These are phyloP conservation scores for Drosophila repletoides DNA, from an alignment of 1,140 invertebrate species.

Conservation along the genomic window DNA sequence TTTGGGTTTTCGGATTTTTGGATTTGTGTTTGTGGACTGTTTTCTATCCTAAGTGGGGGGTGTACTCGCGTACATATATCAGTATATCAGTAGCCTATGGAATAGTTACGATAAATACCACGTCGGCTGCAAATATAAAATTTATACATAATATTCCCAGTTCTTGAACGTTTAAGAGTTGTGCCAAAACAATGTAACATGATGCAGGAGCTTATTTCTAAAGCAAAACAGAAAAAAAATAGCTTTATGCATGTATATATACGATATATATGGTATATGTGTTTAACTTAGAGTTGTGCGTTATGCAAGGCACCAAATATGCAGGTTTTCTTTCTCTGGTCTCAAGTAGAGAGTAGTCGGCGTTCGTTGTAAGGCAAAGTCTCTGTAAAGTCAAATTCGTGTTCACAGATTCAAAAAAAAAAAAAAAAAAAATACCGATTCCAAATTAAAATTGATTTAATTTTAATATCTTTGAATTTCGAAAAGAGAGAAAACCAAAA, in stretches of 20 bases:
- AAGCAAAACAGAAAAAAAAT: conserved; percentile 12
- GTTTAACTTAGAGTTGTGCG: conserved; percentile 20
- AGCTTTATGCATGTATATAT: conserved; percentile 6
- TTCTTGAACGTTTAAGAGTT: neutral
- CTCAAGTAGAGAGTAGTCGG: conserved; percentile 19
- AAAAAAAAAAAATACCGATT: too few species aligned
- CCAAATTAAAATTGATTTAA: too few species aligned
- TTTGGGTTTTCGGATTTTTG: neutral
- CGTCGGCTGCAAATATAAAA: conserved; percentile 60
- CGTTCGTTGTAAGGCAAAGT: conserved; percentile 1
- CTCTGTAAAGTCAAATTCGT: too few species aligned
- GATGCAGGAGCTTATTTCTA: conserved; percentile 12
- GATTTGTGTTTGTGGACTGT: conserved; percentile 26
- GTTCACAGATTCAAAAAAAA: too few species aligned
- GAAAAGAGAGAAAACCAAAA: too few species aligned
- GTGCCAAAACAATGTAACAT: conserved; percentile 13
- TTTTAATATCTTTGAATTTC: too few species aligned
- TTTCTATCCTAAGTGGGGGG: conserved; percentile 9
- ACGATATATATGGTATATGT: conserved; percentile 22
- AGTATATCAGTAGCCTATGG: conserved; percentile 60
- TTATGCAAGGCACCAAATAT: conserved; percentile 25
- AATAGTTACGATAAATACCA: conserved; percentile 68
- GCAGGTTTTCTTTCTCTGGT: conserved; percentile 2
- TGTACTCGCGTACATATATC: too few species aligned
- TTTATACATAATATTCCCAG: conserved; percentile 35